Base-by-base conservation (phyloP, 2,888 invertebrate genomes). In the Acanthopleura granulata region DNA sequence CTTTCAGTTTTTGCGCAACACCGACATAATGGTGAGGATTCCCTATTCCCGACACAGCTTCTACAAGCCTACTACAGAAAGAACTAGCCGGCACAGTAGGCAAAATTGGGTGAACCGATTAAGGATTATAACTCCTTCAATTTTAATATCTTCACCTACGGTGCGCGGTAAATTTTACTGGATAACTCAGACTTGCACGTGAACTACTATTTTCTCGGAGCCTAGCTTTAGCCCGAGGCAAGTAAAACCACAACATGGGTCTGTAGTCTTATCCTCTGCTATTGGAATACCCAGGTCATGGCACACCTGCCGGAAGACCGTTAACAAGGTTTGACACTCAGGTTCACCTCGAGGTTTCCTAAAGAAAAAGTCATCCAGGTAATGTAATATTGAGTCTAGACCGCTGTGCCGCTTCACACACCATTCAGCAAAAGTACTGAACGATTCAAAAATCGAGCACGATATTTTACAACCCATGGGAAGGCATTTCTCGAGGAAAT, bases 331-430 rank as follows among this genome's bases (percentile, higher is more conserved):
- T 9, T 66, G 69, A 18, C 69, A 25, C 25, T 25, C 69, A 72
- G 25, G 22, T 3, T 12, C 11, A 6, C 25, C 15, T 25, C 1
- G 11, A 30, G 16, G 69, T 22, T 40, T 61, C 14, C 3, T 30
- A 75, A 72, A 72, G 9, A 61, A 1, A 29, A 72, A 75, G 29
- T 61, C 71, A 75, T 61, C 72, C 18, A 75, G 22, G 49, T 72
- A 72, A 72, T 75, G 75, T 25, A 70, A 12, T 1, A 72, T 0
- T 1, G 29, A 29, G 6, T 30, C 71, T 40, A 71, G 40, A 1
- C 72, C 49, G 29, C 49, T 30, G 11, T 57, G 14, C n/a, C 0
- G 11, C 12, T 27, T 40, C 18, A 72, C 61, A 27, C 27, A 49
- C 57, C 66, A 66, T 30, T 74, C 30, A 18, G 62, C 27, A 30